phyloP scores from a whole-genome alignment of 2,113 vertebrate genomes.

The Piprites chloris region DNA sequence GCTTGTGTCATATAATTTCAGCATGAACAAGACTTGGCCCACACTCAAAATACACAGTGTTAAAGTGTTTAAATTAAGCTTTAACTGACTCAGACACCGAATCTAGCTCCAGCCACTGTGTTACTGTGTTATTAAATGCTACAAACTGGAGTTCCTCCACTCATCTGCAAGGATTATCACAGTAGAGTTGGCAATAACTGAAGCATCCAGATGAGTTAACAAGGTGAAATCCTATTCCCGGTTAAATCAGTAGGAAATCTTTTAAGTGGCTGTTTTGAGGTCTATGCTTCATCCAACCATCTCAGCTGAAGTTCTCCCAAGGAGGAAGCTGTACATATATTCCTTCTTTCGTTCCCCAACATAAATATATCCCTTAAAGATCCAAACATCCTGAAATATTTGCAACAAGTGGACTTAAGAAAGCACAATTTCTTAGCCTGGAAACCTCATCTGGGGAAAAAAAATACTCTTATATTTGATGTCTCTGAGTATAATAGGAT shows the following conservation, averaged over 20 bases:
- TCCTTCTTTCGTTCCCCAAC: background rate
- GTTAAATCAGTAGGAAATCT: background rate
- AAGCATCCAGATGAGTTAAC: background rate
- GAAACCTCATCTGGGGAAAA: background rate
- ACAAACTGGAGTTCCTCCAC: background rate
- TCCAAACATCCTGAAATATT: background rate
- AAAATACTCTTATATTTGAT: background rate
- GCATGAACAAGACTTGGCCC: conserved; percentile 13
- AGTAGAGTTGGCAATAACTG: background rate
- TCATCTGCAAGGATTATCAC: background rate
- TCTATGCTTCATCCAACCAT: background rate
- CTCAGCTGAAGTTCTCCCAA: background rate
- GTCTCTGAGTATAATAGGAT: background rate
- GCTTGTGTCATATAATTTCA: background rate
- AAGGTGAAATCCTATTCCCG: background rate
- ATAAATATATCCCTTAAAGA: background rate
- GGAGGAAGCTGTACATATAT: background rate
- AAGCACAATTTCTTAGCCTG: background rate
- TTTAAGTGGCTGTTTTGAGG: background rate
- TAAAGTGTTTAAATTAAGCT: conserved; percentile 40
- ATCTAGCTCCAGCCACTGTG: background rate
- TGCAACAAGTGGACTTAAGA: background rate
- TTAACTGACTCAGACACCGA: conserved; percentile 10
- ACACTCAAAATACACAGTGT: conserved; percentile 10
- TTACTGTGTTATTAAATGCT: background rate